These are phyloP conservation scores for Neodiprion pinetum DNA, from an alignment of 1,140 invertebrate genomes.

Conservation along the genomic window DNA sequence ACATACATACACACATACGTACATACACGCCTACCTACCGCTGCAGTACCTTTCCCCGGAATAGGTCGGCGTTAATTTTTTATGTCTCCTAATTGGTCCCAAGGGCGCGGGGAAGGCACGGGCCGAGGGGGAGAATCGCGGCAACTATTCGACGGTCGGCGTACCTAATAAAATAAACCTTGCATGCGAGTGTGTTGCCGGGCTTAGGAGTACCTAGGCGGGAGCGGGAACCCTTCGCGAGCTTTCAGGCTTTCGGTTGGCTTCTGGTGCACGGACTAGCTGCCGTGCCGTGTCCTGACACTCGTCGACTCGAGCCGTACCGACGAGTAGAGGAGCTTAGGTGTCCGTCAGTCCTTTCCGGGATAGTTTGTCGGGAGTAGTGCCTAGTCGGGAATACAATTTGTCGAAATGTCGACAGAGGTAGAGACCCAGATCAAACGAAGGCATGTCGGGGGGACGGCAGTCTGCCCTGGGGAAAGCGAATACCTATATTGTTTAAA, in stretches of 20 bases:
- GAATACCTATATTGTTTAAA: background rate
- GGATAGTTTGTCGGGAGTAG: no score
- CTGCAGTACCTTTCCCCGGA: background rate
- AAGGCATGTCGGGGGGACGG: background rate
- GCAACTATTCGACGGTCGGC: no score
- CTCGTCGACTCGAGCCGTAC: no score
- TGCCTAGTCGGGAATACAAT: background rate
- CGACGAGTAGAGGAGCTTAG: no score
- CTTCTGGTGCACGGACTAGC: background rate
- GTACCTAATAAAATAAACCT: no score
- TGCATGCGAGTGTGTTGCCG: background rate
- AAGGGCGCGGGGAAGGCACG: background rate
- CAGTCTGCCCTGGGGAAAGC: background rate
- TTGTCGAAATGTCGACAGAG: conserved; percentile 5
- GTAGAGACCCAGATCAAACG: background rate
- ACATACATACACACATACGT: no score
- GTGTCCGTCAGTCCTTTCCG: no score
- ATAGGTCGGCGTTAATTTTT: conserved; percentile 2
- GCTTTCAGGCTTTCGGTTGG: background rate
- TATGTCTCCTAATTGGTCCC: conserved; percentile 7
- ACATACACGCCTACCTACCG: no score
- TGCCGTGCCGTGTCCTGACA: no score
- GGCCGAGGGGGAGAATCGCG: background rate
- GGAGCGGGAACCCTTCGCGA: no score
- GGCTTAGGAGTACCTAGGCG: background rate